Percentiles rank a stretch among this genome's conserved stretches.
phyloP scores from a whole-genome alignment of 2,113 vertebrate species.

The Choloepus hoffmanni region DNA sequence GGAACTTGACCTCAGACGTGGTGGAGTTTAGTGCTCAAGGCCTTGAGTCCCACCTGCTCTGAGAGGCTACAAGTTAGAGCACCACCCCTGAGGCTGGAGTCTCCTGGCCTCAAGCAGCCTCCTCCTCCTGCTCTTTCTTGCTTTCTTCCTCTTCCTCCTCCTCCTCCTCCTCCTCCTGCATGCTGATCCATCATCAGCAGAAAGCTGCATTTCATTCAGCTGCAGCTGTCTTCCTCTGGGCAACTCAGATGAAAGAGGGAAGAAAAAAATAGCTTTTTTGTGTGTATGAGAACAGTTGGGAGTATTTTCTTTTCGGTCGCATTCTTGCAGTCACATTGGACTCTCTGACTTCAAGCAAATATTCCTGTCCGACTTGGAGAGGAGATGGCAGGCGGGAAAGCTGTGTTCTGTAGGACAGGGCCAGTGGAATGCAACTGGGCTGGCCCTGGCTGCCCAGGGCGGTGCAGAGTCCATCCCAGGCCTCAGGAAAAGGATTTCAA shows the following conservation, averaged over 20 bases:
- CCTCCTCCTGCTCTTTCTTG: background rate
- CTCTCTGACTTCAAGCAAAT: constrained; percentile 11
- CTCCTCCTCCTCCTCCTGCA: background rate
- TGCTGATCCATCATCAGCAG: constrained; percentile 57
- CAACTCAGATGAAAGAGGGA: constrained; percentile 65
- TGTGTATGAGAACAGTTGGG: constrained; percentile 46
- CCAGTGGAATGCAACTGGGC: background rate
- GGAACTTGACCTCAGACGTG: rapidly evolving
- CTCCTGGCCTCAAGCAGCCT: background rate
- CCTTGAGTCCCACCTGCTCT: no score
- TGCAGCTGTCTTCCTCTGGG: constrained; percentile 79
- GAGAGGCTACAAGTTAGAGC: background rate
- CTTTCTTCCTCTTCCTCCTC: background rate
- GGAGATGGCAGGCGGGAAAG: background rate
- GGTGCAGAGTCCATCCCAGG: rapidly evolving
- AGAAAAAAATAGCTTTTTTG: background rate
- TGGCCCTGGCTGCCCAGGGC: background rate
- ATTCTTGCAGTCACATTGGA: constrained; percentile 69
- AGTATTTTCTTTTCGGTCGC: constrained; percentile 60
- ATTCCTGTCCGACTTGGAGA: constrained; percentile 17
- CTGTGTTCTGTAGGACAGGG: background rate
- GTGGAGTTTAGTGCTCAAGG: background rate
- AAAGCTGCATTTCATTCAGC: background rate
- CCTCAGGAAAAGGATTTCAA: background rate
- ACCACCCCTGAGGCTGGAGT: rapidly evolving